These are phyloP conservation scores for Apus apus DNA, from an alignment of 2,113 vertebrate genomes.

Conservation along the genomic window DNA sequence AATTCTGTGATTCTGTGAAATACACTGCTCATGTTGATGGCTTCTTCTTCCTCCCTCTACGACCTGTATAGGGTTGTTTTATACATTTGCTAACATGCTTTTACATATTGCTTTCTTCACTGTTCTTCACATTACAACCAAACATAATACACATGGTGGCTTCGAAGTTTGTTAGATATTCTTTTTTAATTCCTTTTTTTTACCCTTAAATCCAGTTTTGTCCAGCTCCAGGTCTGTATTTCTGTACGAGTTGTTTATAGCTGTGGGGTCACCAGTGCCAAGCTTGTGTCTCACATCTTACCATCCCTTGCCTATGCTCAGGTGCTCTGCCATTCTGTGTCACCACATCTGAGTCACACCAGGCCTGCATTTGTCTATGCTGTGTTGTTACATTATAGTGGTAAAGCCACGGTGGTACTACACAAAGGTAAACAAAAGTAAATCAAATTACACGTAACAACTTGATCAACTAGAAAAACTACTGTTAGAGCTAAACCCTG, in stretches of 20 bases:
- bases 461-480: background rate
- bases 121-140: background rate
- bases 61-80: background rate
- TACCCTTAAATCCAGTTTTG: background rate
- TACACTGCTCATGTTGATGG: background rate
- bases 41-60: background rate
- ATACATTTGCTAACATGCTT: fast-evolving
- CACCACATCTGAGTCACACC: background rate
- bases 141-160: background rate
- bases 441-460: background rate
- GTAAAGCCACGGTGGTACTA: background rate
- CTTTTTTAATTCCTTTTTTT: background rate
- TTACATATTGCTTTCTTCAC: background rate
- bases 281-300: background rate
- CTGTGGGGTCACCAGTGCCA: background rate
- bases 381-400: fast-evolving
- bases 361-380: background rate
- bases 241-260: background rate
- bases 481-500: background rate
- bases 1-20: background rate
- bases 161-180: background rate
- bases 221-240: background rate
- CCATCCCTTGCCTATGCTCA: background rate
- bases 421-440: background rate
- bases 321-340: background rate